Evolutionary conservation across 2,113 vertebrate genomes (phyloP), one percentile per base, ranked within the genome.

Genomic region (Chloroceryle aenea): DNA sequence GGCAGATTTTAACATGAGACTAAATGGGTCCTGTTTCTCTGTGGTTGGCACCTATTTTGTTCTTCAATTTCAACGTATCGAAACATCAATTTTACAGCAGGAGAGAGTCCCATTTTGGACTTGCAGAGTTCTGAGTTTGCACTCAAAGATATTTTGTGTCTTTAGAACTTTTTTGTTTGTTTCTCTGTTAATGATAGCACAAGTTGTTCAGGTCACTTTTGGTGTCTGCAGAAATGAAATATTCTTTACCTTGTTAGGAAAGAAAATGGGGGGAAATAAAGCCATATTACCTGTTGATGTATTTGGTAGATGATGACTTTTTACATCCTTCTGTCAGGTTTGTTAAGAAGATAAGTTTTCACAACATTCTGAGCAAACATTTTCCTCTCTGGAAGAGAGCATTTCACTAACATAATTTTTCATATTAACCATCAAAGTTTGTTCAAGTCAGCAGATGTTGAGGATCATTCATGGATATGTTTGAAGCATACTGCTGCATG

Each of bases 361-460:
- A 48, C 59, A 36, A 20, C 61, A 6, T 42, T 75, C 83, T 30
- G 42, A 86, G 43, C 43, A 32, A 76, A n/a, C 19, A 0, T 36
- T 76, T 58, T 84, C 56, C 43, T 78, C 61, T 58, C 32, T 8
- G 61, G 75, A 93, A 94, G 89, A 68, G 75, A 91, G 32, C 21
- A 3, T 74, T 90, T 64, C 86, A 30, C 80, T 88, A 79, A 85
- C 25, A 3, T 32, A 75, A 56, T 32, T 94, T 83, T 94, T 63
- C 55, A 32, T 79, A 90, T 90, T 91, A 83, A 32, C 52, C 30
- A 38, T 27, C 80, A 77, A 79, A 53, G 76, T 69, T 79, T 19
- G 42, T 71, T 90, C 82, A 82, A 91, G 77, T 93, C 95, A 80
- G 93, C 97, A 97, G 96, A 84, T 94, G 94, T 68, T 95, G 79